phyloP scores from a whole-genome alignment of 2,797 vertebrate genomes.

The Iguana delicatissima region DNA sequence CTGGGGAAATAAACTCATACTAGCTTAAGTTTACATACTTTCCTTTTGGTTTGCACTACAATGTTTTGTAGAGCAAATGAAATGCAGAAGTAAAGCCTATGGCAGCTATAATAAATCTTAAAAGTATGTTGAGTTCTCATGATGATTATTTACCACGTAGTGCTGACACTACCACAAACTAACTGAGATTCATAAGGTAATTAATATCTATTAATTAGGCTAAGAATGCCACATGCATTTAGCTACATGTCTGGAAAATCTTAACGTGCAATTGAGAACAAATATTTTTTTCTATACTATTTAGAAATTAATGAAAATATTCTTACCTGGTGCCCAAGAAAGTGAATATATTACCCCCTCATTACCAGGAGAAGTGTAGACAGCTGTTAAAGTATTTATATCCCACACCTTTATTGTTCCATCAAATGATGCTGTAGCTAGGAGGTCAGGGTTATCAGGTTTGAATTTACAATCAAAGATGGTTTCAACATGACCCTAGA shows the following conservation, averaged over 20 bases:
- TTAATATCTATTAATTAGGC: neutral
- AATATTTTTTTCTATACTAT: neutral
- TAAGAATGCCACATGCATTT: neutral
- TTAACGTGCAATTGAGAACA: neutral
- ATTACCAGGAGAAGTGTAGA: slow-evolving; percentile 95
- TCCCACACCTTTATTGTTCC: slow-evolving; percentile 99
- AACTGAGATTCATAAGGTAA: neutral
- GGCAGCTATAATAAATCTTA: neutral
- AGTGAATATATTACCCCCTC: slow-evolving; percentile 98
- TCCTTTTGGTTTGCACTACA: neutral
- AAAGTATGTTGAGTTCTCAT: neutral
- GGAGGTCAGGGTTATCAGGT: slow-evolving; percentile 93
- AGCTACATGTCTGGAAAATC: neutral
- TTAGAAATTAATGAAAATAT: slow-evolving; percentile 21
- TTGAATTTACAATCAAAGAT: slow-evolving; percentile 99
- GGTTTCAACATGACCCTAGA: slow-evolving; percentile 96
- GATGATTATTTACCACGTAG: neutral
- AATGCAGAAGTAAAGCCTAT: neutral
- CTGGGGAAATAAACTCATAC: too few relatives aligned
- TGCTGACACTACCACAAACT: neutral
- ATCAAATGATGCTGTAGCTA: slow-evolving; percentile 98
- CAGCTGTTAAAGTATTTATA: slow-evolving; percentile 93
- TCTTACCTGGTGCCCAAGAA: slow-evolving; percentile 97
- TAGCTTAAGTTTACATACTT: neutral
- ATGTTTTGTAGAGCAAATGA: neutral